Percentiles rank a stretch among this genome's conserved stretches.
Evolutionary conservation across 2,797 vertebrate species (phyloP).

Genomic region (Ispidina picta): DNA sequence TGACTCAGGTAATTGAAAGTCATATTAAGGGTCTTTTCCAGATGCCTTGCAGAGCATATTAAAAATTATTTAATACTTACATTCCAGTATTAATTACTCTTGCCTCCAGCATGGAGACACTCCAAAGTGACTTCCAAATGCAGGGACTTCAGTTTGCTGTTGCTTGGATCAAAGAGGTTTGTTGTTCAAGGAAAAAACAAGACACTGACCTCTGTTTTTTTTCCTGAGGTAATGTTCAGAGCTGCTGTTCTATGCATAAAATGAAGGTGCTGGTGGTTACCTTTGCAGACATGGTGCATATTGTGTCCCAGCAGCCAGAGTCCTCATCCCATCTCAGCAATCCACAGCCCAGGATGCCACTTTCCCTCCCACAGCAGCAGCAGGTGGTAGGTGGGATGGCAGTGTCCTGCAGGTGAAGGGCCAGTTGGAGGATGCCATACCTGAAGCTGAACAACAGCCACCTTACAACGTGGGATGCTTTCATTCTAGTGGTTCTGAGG

Average conservation of each 20-base stretch:
- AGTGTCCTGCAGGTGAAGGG: not conserved
- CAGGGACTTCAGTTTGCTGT: not conserved
- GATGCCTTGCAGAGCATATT: constrained; percentile 36
- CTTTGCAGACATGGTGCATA: not conserved
- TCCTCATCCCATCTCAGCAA: not conserved
- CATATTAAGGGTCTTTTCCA: constrained; percentile 26
- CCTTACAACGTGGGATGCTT: not conserved
- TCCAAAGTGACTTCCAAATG: not conserved
- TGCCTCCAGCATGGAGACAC: not conserved
- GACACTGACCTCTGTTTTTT: not conserved
- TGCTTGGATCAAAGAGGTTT: not conserved
- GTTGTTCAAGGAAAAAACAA: not conserved
- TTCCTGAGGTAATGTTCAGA: not conserved
- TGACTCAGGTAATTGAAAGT: not conserved
- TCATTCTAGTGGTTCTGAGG: not conserved
- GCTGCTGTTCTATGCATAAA: not conserved
- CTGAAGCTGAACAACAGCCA: not conserved
- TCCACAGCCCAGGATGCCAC: not conserved
- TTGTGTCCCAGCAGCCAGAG: not conserved
- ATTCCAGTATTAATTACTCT: constrained; percentile 36
- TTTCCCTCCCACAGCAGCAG: not conserved
- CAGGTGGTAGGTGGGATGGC: not conserved
- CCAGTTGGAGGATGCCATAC: not conserved
- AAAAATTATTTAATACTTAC: constrained; percentile 54
- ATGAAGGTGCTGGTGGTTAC: not conserved